Evolutionary conservation across 2,113 vertebrate genomes (phyloP).

Genomic region (Bombycilla garrulus): DNA sequence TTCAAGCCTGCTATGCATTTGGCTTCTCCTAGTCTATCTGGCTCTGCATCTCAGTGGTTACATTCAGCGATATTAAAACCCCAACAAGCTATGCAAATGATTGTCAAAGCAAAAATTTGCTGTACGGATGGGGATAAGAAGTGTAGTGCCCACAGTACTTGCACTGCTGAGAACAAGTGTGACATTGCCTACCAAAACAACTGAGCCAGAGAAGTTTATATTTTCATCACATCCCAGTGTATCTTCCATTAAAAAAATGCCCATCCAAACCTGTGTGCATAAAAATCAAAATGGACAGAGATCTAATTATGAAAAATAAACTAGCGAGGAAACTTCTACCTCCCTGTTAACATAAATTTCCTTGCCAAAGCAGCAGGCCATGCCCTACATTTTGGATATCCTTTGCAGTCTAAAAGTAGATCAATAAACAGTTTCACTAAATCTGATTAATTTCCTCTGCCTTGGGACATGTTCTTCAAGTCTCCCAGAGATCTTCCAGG

Average conservation of each 20-base stretch:
- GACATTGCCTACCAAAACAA: neutral
- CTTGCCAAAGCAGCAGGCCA: neutral
- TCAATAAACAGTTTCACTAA: neutral
- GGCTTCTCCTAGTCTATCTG: neutral
- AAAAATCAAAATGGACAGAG: neutral
- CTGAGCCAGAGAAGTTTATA: neutral
- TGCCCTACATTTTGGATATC: neutral
- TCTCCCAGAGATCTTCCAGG: neutral
- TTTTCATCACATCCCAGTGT: neutral
- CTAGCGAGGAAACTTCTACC: neutral
- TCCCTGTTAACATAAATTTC: neutral
- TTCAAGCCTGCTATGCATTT: neutral
- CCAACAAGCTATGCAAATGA: neutral
- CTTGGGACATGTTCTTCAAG: neutral
- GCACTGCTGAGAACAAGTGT: neutral
- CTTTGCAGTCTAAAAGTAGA: slow-evolving; percentile 11
- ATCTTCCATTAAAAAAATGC: neutral
- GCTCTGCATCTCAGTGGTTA: neutral
- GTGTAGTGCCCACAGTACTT: neutral
- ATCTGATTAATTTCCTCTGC: neutral
- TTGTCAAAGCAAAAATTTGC: neutral
- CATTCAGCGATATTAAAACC: neutral
- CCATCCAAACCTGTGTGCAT: neutral
- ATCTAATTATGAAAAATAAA: neutral
- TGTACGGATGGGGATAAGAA: neutral